Evolutionary conservation across 1,140 invertebrate species (phyloP).

Genomic region (Zaprionus camerounensis): DNA sequence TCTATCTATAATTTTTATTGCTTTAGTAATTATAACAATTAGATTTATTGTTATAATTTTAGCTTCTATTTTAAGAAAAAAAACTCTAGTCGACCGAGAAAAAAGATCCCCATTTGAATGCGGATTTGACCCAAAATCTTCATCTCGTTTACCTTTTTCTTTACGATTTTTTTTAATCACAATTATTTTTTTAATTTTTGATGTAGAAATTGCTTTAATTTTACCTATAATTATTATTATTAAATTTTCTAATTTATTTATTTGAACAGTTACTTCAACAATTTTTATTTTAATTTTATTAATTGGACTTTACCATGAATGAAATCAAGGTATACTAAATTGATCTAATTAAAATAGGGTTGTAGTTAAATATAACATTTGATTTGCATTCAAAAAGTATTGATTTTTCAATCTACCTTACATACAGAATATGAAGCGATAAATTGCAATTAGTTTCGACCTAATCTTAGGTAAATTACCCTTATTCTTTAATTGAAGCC

Average conservation of each 20-base stretch:
- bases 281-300: slow-evolving; percentile 86
- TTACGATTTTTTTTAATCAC: slow-evolving; percentile 87
- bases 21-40: slow-evolving; percentile 84
- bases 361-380: slow-evolving; percentile 88
- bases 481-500: slow-evolving; percentile 86
- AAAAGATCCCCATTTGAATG: not conserved
- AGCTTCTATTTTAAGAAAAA: slow-evolving; percentile 85
- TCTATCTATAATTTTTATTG: too few species aligned
- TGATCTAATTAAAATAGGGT: slow-evolving; percentile 85
- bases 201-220: slow-evolving; percentile 64
- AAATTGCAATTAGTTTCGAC: slow-evolving; percentile 86
- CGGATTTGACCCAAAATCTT: slow-evolving; percentile 82
- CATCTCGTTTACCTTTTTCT: slow-evolving; percentile 86
- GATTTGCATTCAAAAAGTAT: slow-evolving; percentile 87
- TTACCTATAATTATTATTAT: slow-evolving; percentile 59
- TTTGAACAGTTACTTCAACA: slow-evolving; percentile 82
- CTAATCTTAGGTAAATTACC: slow-evolving; percentile 85
- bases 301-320: slow-evolving; percentile 87
- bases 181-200: slow-evolving; percentile 88
- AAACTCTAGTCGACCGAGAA: slow-evolving; percentile 62
- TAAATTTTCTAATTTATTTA: slow-evolving; percentile 77
- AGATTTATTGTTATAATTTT: slow-evolving; percentile 84
- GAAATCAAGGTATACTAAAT: slow-evolving; percentile 87
- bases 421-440: slow-evolving; percentile 85
- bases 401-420: slow-evolving; percentile 85